Evolutionary conservation across 1,140 invertebrate genomes (phyloP), one percentile per base, ranked within the genome.

Genomic region (Macrocentrus cingulum): DNA sequence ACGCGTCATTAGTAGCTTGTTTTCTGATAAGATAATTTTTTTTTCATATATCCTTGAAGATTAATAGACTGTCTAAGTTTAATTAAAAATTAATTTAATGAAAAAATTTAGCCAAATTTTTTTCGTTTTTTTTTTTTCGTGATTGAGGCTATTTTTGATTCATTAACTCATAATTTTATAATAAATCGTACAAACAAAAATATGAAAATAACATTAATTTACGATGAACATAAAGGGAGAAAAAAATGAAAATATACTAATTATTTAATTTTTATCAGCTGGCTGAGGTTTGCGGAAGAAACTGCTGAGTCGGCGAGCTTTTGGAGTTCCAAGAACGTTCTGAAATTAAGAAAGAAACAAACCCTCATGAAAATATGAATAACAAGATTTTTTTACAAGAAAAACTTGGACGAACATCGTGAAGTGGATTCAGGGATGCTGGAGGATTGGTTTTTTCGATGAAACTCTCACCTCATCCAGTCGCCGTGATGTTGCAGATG

Each of bases 261-360:
- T n/a, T n/a, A n/a, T n/a, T 49, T 13, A 52, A 52, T 15, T 52
- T 23, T 20, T 52, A 2, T 52, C 37, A 6, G 19, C 6, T 1
- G 22, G 8, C 20, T 61, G 61, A 50, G 67, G 64, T 57, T 70
- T 76, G 0, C 71, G 66, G 18, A 74, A 75, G 55, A 75, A 68
- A 44, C 36, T 59, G 22, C 68, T 74, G 22, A 70, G 60, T 44
- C 67, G 61, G 19, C 72, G 71, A 59, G 57, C 58, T 58, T 61
- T 66, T 25, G 73, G 73, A 13, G 73, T 71, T 16, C 61, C 52
- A n/a, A 51, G 42, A n/a, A 42, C 56, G 56, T 74, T 76, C 74
- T 76, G 44, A 42, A 56, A 68, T 29, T 48, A 53, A 63, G 8
- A 41, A 11, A 45, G n/a, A 18, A 19, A 25, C 1, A 34, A 8